Evolutionary conservation across 2,888 invertebrate species (phyloP), one percentile per base, ranked within the genome.

Genomic region (Panzeria rudis): DNA sequence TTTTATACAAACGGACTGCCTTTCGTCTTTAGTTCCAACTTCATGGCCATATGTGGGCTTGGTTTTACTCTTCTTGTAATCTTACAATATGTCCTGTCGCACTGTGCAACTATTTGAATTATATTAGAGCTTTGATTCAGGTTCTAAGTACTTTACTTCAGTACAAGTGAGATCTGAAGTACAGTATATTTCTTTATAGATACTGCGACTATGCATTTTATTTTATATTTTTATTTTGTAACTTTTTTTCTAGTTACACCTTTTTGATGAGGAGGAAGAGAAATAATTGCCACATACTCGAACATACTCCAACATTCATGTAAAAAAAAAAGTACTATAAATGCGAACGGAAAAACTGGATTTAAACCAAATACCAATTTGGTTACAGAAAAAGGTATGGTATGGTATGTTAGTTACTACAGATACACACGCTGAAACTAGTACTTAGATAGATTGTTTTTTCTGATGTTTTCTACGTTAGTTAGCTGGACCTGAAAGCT

Each of bases 371-470:
- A 81, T 84, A 86, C 79, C 86, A 82, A 85, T 85, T 85, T 85
- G 85, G 85, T 79, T 85, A 82, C 64, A 85, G 71, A 85, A 82
- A 79, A 75, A 86, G 85, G 78, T 83, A 82, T 62, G 83, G 82
- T 44, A 69, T 69, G 52, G 25, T 68, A 62, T 66, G 41, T 69
- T 52, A 54, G 41, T 72, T 56, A 52, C 73, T 73, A 7, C 61
- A 68, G 59, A 59, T 56, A 80, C 79, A 80, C 23, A 47, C 41
- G 17, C 6, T 59, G 59, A 44, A 11, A 77, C 17, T 29, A 25
- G 29, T 68, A 56, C 71, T 32, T 29, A 73, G 73, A 73, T 73
- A 73, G 47, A 66, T 66, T 66, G 54, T 47, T 76, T 32, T 64
- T 41, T 56, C 13, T 82, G 20, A 64, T 41, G 47, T 17, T 82